phyloP scores from a whole-genome alignment of 2,888 invertebrate species.

The Argyresthia goedartella region DNA sequence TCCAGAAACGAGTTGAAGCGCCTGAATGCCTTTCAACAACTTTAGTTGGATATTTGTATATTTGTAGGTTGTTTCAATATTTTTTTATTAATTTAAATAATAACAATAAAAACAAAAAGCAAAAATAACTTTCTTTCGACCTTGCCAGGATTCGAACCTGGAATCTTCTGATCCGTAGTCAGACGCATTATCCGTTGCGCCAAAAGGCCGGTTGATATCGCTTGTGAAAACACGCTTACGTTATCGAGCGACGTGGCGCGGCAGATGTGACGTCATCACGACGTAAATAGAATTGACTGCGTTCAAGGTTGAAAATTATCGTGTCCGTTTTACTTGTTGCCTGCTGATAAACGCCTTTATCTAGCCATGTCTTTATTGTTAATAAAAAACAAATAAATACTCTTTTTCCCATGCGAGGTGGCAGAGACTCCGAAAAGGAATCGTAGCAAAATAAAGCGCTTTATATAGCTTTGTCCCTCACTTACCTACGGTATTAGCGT shows the following conservation, averaged over 20 bases:
- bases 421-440: no score
- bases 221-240: background rate
- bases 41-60: no score
- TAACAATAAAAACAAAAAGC: constrained; percentile 13
- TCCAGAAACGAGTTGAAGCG: no score
- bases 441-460: no score
- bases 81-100: background rate
- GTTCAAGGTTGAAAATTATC: background rate
- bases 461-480: no score
- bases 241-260: background rate
- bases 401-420: no score
- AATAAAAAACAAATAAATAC: no score
- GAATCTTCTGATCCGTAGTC: constrained; percentile 79
- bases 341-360: no score
- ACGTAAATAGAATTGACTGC: background rate
- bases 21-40: no score
- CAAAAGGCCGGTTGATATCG: constrained; percentile 60
- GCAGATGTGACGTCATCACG: background rate
- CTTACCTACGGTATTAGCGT: no score
- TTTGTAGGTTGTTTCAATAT: constrained; percentile 6
- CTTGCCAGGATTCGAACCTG: constrained; percentile 77
- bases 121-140: constrained; percentile 38
- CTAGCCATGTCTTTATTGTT: no score
- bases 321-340: background rate
- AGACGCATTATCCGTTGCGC: constrained; percentile 79